These are phyloP conservation scores for Penaeus chinensis DNA, from an alignment of 1,140 invertebrate genomes.

Conservation along the genomic window DNA sequence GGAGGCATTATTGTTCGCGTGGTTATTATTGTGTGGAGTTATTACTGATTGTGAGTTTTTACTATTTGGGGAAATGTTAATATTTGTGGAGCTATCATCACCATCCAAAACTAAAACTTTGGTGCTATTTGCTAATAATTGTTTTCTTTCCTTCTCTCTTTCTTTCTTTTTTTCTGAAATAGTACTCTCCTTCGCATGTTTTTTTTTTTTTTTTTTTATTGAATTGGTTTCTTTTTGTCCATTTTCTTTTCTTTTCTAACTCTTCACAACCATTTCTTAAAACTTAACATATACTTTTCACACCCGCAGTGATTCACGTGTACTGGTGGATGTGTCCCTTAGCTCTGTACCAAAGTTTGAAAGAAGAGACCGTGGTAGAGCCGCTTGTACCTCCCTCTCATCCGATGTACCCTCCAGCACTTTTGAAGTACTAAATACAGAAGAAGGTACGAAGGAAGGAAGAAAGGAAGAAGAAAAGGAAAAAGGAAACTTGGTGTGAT, in stretches of 20 bases:
- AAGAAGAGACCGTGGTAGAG: slow-evolving; percentile 51
- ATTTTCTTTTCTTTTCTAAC: too few relatives aligned
- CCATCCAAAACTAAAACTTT: too few relatives aligned
- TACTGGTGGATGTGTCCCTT: slow-evolving; percentile 64
- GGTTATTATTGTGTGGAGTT: too few relatives aligned
- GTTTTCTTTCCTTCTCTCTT: neutral
- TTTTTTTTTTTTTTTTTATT: too few relatives aligned
- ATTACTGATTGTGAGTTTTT: too few relatives aligned
- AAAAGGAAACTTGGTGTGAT: too few relatives aligned
- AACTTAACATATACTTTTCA: neutral
- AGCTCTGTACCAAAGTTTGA: slow-evolving; percentile 60
- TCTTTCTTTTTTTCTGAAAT: too few relatives aligned
- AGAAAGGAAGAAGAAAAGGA: neutral
- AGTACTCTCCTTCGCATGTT: neutral
- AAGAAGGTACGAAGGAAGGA: neutral
- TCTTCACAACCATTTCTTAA: neutral
- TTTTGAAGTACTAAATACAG: slow-evolving; percentile 57
- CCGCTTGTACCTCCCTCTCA: slow-evolving; percentile 48
- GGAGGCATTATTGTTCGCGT: too few relatives aligned
- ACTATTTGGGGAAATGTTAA: too few relatives aligned
- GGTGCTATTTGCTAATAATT: too few relatives aligned
- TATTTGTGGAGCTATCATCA: too few relatives aligned
- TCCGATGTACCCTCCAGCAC: slow-evolving; percentile 50
- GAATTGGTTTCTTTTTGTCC: too few relatives aligned
- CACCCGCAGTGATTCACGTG: slow-evolving; percentile 54